Conservation (phyloP, 2,797 vertebrate genomes). For the Tarsius wallacei region DNA sequence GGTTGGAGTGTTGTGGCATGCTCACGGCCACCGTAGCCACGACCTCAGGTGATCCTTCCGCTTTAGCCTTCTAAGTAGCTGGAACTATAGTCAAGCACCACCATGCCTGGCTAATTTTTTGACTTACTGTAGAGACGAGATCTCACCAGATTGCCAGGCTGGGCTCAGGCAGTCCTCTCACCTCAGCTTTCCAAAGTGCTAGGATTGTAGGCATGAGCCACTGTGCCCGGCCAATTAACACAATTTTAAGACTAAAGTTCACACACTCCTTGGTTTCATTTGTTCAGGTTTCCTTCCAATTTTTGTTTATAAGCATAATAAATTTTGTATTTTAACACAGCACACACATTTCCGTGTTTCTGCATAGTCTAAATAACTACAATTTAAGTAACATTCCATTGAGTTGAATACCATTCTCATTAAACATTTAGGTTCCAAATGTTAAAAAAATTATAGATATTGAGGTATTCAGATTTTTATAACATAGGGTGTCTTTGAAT, state of each 20-base stretch:
- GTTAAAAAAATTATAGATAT: not conserved
- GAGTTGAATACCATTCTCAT: constrained; percentile 14
- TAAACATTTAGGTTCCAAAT: constrained; percentile 23
- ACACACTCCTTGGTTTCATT: not conserved
- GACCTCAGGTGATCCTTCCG: too few species aligned
- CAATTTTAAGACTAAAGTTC: not conserved
- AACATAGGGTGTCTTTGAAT: constrained; percentile 25
- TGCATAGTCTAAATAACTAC: constrained; percentile 22
- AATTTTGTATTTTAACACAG: not conserved
- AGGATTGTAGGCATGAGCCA: too few species aligned
- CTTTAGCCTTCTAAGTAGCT: too few species aligned
- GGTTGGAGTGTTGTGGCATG: too few species aligned
- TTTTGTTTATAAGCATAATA: not conserved
- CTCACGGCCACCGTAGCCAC: too few species aligned
- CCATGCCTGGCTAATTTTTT: too few species aligned
- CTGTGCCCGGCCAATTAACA: not conserved
- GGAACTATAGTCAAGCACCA: too few species aligned
- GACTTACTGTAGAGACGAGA: too few species aligned
- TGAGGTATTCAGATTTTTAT: constrained; percentile 38
- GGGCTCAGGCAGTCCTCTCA: too few species aligned
- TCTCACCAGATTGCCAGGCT: too few species aligned
- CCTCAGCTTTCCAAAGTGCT: too few species aligned
- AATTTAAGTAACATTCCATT: constrained; percentile 8
- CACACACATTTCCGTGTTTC: constrained; percentile 1
- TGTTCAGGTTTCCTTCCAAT: not conserved